Base-by-base conservation (phyloP, 2,888 invertebrate species). In the Sinotaia quadrata region DNA sequence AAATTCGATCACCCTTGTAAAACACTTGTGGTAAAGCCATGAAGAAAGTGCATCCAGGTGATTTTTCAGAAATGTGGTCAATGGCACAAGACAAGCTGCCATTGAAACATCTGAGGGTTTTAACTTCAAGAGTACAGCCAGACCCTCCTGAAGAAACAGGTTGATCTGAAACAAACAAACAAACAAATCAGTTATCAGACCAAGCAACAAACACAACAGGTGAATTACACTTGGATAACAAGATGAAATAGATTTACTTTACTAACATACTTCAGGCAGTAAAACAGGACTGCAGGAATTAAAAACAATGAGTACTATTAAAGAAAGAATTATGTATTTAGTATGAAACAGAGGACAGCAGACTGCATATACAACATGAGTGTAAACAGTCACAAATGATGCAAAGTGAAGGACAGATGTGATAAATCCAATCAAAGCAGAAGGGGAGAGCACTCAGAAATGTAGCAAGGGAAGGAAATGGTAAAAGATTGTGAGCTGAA, bases 21-120 rank as follows among this genome's bases (percentile, higher is more conserved):
- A 83, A 56, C 76, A 75, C 41, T 78, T 78, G 24, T 65, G 63
- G 69, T 83, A 84, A 36, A 84, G 71, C 84, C 84, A 84, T 12
- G 68, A 67, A 41, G 75, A 74, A 49, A 84, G 72, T 4, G 72
- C 68, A n/a, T 71, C 71, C 31, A 84, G 69, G 70, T 84, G 80
- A 29, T 70, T 75, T 5, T 78, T 73, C 15, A 84, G 75, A 61
- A 84, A 84, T 54, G 77, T 78, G 37, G 75, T 79, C 27, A 84
- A 63, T 7, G 84, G 84, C 49, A 74, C 59, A 5, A 84, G 76
- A 31, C 78, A 77, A 0, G 70, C 56, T 2, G 74, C 71, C n/a
- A 84, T 60, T 4, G 78, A 67, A 10, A 75, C 73, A 18, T 61
- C 52, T 4, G 69, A 60, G 1, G 68, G 54, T 54, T 78, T 78